Evolutionary conservation across 2,113 vertebrate genomes (phyloP).

Genomic region (Tangachromis dhanisi): DNA sequence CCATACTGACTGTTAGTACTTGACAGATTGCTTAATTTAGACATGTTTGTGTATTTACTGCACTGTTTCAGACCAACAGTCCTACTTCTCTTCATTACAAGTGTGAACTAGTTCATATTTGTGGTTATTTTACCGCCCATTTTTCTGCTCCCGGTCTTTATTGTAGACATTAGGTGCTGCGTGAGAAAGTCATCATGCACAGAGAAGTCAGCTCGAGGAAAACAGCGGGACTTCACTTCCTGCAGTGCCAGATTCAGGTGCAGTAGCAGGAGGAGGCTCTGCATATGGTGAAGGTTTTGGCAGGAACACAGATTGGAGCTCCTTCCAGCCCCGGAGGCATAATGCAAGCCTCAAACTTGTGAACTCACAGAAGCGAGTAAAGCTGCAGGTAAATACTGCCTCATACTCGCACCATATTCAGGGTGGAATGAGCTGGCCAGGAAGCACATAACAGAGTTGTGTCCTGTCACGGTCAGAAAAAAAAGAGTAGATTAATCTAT

Average conservation of each 20-base stretch:
- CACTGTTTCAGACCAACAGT: background rate
- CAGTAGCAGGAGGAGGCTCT: background rate
- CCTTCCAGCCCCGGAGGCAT: background rate
- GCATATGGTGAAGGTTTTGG: conserved; percentile 2
- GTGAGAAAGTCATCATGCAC: background rate
- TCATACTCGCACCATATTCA: background rate
- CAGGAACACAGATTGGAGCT: background rate
- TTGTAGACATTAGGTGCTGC: background rate
- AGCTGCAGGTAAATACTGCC: background rate
- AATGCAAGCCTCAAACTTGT: background rate
- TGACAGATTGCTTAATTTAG: background rate
- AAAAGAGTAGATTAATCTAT: background rate
- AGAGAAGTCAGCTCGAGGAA: conserved; percentile 2
- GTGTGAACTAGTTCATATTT: background rate
- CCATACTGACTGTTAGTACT: background rate
- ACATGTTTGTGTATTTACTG: background rate
- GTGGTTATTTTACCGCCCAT: background rate
- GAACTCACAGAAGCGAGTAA: background rate
- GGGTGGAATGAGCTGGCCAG: background rate
- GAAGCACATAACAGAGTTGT: background rate
- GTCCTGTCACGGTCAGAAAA: background rate
- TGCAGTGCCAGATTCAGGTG: conserved; percentile 7
- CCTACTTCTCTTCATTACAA: background rate
- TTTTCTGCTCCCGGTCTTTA: background rate
- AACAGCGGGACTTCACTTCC: background rate